Conservation (phyloP, 2,797 vertebrate species). For the Falco novaeseelandiae region DNA sequence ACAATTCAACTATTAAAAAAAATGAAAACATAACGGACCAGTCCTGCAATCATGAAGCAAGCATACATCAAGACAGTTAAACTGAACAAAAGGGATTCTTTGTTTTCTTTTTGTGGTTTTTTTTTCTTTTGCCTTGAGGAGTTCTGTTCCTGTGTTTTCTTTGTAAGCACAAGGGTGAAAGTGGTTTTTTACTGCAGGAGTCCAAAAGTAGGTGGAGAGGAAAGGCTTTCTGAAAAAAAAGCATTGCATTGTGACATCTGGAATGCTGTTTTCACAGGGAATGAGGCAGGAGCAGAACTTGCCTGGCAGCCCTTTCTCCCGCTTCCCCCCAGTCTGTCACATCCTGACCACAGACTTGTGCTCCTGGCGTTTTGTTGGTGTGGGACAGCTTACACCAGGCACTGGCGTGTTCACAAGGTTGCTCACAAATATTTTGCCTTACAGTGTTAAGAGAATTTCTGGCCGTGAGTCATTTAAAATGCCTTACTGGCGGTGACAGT, state of each 20-base stretch:
- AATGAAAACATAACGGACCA: neutral
- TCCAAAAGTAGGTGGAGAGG: neutral
- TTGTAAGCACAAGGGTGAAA: neutral
- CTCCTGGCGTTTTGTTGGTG: neutral
- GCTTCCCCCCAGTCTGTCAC: neutral
- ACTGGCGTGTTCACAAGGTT: fast-evolving
- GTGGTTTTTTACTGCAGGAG: neutral
- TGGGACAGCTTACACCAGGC: fast-evolving
- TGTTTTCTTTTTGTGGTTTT: neutral
- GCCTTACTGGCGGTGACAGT: fast-evolving
- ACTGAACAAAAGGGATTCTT: neutral
- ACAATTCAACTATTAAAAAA: neutral
- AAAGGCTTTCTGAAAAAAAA: neutral
- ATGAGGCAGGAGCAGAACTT: neutral
- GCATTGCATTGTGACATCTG: neutral
- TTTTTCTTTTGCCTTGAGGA: neutral
- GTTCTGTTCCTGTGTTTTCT: neutral
- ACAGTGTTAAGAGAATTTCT: neutral
- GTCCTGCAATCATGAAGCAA: neutral
- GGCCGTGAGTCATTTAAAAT: fast-evolving
- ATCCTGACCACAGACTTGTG: fast-evolving
- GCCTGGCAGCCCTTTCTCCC: neutral
- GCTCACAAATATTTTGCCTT: fast-evolving
- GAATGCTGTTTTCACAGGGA: neutral
- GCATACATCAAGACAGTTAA: neutral